Percentiles rank a stretch among this genome's conserved stretches.
Conservation (phyloP, 1,140 invertebrate species). For the Coptotermes formosanus region DNA sequence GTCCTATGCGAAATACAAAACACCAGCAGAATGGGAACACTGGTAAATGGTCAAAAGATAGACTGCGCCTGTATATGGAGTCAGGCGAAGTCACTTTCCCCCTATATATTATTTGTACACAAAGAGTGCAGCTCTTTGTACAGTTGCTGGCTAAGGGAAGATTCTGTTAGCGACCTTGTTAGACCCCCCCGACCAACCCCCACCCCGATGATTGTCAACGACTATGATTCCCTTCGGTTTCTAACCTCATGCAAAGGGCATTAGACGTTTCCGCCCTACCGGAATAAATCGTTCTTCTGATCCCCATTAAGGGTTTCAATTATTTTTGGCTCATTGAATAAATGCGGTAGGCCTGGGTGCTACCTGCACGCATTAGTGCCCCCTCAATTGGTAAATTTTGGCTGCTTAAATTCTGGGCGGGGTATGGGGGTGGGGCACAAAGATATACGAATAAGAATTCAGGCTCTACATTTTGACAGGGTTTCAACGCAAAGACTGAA, state of each 20-base stretch:
- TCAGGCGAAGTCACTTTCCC: neutral
- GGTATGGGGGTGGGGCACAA: too few relatives aligned
- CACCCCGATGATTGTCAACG: too few relatives aligned
- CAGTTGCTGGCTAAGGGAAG: neutral
- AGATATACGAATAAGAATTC: too few relatives aligned
- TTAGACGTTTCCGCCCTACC: neutral
- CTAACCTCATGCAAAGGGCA: neutral
- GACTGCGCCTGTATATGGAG: neutral
- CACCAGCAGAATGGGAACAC: neutral
- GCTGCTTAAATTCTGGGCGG: too few relatives aligned
- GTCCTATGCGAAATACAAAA: conserved; percentile 11
- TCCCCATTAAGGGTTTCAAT: neutral
- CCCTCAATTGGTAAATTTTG: too few relatives aligned
- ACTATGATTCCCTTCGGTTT: neutral
- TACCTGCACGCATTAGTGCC: too few relatives aligned
- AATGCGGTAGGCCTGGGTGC: too few relatives aligned
- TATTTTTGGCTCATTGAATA: conserved; percentile 3
- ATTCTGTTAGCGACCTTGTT: neutral
- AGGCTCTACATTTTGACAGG: too few relatives aligned
- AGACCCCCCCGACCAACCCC: neutral
- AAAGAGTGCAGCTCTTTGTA: neutral
- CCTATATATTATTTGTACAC: conserved; percentile 28
- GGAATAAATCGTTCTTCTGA: neutral
- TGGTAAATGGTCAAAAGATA: conserved; percentile 24
- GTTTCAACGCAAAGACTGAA: too few relatives aligned